phyloP scores from a whole-genome alignment of 2,113 vertebrate genomes.

The Mesocricetus auratus region DNA sequence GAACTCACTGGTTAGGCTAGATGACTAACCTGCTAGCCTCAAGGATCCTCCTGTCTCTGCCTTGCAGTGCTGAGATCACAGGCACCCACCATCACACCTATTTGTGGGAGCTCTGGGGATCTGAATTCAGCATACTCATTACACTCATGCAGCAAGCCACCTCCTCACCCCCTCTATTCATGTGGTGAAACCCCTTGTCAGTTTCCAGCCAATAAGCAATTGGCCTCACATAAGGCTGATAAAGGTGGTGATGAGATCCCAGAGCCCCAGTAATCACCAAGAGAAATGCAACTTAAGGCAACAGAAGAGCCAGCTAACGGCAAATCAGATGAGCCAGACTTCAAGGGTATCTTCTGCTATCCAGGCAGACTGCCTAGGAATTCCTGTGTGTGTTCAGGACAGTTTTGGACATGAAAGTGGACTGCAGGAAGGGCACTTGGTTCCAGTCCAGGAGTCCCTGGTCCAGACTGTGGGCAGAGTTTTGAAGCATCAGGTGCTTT shows the following conservation, averaged over 20 bases:
- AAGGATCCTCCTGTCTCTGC: background rate
- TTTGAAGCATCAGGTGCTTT: background rate
- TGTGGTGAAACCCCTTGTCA: background rate
- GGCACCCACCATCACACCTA: background rate
- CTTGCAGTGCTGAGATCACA: background rate
- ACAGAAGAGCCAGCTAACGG: background rate
- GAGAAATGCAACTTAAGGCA: background rate
- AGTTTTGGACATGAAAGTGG: background rate
- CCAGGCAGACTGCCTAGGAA: background rate
- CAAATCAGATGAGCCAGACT: background rate
- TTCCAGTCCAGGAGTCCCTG: background rate
- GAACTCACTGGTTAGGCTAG: background rate
- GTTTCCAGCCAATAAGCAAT: background rate
- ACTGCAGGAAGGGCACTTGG: background rate
- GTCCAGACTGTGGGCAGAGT: background rate
- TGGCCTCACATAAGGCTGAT: background rate
- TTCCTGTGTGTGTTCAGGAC: background rate
- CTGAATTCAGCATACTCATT: too few species aligned
- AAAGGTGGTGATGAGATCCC: background rate
- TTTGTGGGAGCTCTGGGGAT: background rate
- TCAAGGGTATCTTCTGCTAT: background rate
- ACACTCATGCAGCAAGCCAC: background rate
- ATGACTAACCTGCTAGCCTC: background rate
- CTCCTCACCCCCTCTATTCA: background rate
- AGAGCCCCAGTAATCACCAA: background rate